phyloP scores from a whole-genome alignment of 2,797 vertebrate species.

The Acanthurus tractus region DNA sequence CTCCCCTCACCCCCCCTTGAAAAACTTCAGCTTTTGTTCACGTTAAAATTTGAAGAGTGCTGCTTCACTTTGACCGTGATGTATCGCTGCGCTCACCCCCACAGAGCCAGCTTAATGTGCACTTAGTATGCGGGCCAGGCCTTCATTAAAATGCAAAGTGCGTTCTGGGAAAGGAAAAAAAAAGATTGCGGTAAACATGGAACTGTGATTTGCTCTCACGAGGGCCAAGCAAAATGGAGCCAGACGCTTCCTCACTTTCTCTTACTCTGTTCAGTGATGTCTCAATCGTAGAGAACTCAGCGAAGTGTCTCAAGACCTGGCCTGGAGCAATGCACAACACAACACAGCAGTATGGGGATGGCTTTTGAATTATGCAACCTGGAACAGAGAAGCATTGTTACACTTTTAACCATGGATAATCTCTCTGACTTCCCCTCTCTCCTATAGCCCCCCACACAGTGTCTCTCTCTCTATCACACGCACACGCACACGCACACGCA shows the following conservation, averaged over 20 bases:
- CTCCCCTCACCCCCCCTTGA: not conserved
- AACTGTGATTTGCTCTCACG: constrained; percentile 78
- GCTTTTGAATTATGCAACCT: constrained; percentile 79
- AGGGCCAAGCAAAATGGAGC: constrained; percentile 60
- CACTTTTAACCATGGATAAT: constrained; percentile 73
- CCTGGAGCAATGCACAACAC: constrained; percentile 58
- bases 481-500: constrained; percentile 13
- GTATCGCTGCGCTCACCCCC: constrained; percentile 68
- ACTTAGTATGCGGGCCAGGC: constrained; percentile 79
- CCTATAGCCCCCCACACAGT: constrained; percentile 18
- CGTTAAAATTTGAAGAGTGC: constrained; percentile 76
- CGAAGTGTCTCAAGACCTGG: constrained; percentile 55
- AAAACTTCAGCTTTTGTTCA: constrained; percentile 71
- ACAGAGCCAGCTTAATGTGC: constrained; percentile 76
- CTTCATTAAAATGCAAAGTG: constrained; percentile 82
- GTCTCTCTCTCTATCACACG: not conserved
- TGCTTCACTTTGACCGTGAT: constrained; percentile 74
- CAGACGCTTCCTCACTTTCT: constrained; percentile 3
- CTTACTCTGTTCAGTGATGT: constrained; percentile 54
- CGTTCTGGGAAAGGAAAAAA: constrained; percentile 64
- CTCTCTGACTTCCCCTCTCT: constrained; percentile 36
- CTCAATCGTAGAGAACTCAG: constrained; percentile 54
- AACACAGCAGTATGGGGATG: constrained; percentile 51
- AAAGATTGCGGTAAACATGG: constrained; percentile 70
- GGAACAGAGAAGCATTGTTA: constrained; percentile 70